Evolutionary conservation across 2,888 invertebrate species (phyloP), one percentile per base, ranked within the genome.

Genomic region (Pyrrhosoma nymphula): DNA sequence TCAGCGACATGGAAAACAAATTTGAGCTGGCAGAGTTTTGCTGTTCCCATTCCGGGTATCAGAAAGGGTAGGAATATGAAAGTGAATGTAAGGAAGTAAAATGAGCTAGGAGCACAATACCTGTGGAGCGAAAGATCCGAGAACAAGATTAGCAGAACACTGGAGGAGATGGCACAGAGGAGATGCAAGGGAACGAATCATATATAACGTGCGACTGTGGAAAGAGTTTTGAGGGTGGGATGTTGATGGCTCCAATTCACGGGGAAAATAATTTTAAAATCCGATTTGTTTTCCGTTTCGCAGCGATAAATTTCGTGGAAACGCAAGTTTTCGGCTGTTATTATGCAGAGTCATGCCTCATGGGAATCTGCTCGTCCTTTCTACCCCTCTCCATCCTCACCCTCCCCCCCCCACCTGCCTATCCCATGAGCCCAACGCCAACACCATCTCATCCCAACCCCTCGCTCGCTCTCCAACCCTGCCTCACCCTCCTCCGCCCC

Each of bases 281-380:
- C 93, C 69, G 39, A 93, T 93, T 93, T 93, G 63, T 93, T 69
- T 39, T 47, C 60, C 90, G 69, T 69, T 93, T 69, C 93, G n/a
- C 47, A n/a, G 75, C 93, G n/a, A 93, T 75, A 93, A 93, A 93
- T 69, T 47, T 93, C 55, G 39, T 35, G 93, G 69, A n/a, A 93
- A n/a, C 69, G 35, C 69, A n/a, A 93, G 69, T 93, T 93, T 93
- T 69, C 93, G 69, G 69, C 69, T 55, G 69, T 69, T 63, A 69
- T 69, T 60, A 91, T 91, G 39, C 82, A 82, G 82, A 30, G 82
- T 82, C 82, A 82, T 30, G 82, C 82, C 82, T 82, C 35, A 82
- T 82, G 82, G 82, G 82, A 82, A 82, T 82, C 35, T 35, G 82
- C 82, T 82, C 82, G 12, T 14, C 82, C 35, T 35, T 35, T 10